Base-by-base conservation (phyloP, 2,797 vertebrate genomes). In the Anas georgica region DNA sequence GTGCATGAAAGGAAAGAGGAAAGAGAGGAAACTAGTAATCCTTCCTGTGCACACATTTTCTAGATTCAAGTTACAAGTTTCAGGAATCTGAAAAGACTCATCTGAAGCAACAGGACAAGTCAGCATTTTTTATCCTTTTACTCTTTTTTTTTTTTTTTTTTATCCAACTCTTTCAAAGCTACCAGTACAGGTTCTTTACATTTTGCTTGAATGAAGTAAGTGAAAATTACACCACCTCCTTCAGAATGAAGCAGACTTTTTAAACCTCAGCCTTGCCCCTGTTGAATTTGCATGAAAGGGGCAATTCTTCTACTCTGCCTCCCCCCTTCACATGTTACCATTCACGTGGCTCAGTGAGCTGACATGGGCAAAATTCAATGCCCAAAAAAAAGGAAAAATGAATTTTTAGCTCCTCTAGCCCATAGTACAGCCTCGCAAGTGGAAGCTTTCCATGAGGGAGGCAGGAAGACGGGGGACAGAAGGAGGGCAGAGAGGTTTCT, bases 11-110 rank as follows among this genome's bases (percentile, higher is more conserved):
- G 87, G 64, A 68, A 0, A 79, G 33, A 37, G 68, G 77, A 64
- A 94, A 69, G 33, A 94, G 60, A 90, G 88, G 74, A 90, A 88
- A 79, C n/a, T 52, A 81, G 60, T 90, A 74, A 86, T 93, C 83
- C 77, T 86, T 86, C 63, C 80, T 90, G 46, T 79, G 68, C 69
- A 64, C 52, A 74, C 48, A 72, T 92, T 94, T 91, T 93, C 78
- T 93, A 35, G 75, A 90, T 93, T 85, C 72, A 70, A 79, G 79
- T 91, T 90, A 86, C 77, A 73, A 84, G 52, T 70, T 84, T 82
- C 33, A 77, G 76, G 85, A 84, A 63, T 90, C 60, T 93, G 60
- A 80, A 83, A 63, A 92, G 56, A 35, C 56, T 76, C 31, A 63
- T 95, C 76, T 60, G 70, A 91, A 86, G 62, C 29, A 84, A 54